These are phyloP conservation scores for Penelope pileata DNA, from an alignment of 2,113 vertebrate species.

Conservation along the genomic window DNA sequence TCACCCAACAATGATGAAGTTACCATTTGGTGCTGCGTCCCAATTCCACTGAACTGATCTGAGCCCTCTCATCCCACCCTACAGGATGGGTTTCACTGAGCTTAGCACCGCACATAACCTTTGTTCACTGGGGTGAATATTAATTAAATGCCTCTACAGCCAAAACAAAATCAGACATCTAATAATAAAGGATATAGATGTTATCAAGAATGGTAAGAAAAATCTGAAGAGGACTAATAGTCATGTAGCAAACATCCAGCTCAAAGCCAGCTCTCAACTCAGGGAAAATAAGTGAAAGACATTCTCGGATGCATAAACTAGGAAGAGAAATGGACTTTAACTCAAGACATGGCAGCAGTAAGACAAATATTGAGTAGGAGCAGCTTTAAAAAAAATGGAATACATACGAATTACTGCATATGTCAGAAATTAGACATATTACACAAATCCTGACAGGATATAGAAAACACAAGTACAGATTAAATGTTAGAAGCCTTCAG, in stretches of 20 bases:
- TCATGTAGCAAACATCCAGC: neutral
- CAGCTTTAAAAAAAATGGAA: neutral
- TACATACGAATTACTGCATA: neutral
- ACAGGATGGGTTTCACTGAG: neutral
- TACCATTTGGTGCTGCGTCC: neutral
- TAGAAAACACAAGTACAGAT: slow-evolving; percentile 21
- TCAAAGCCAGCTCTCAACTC: neutral
- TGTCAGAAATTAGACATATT: neutral
- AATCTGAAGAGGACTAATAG: neutral
- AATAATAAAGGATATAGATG: neutral
- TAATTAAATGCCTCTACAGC: neutral
- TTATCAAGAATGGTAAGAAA: neutral
- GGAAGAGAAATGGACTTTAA: neutral
- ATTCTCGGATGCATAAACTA: neutral
- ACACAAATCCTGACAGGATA: slow-evolving; percentile 20
- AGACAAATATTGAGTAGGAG: neutral
- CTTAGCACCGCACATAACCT: neutral
- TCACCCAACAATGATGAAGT: neutral
- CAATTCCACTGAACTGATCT: accelerated
- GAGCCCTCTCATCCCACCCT: neutral
- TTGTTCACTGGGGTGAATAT: neutral
- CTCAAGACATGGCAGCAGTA: neutral
- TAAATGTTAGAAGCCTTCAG: neutral
- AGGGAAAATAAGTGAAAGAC: neutral
- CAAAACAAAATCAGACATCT: neutral